Evolutionary conservation across 2,888 invertebrate species (phyloP).

Genomic region (Eretmocerus hayati): DNA sequence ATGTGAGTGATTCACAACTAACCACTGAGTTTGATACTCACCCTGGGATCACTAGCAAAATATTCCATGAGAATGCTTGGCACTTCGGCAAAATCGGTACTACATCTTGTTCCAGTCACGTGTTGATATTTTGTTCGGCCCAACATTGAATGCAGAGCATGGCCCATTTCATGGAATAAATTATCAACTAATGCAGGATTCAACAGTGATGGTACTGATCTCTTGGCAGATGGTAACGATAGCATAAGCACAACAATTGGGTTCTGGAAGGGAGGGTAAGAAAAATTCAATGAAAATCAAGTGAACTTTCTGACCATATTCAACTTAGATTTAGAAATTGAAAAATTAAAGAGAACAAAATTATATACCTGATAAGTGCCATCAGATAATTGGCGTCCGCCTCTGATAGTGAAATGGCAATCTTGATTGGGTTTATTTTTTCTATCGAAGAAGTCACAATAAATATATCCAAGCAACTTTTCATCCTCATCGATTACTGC

Average conservation of each 20-base stretch:
- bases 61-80: slow-evolving; percentile 99
- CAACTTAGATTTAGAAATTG: background rate
- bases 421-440: slow-evolving; percentile 92
- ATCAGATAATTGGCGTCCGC: slow-evolving; percentile 72
- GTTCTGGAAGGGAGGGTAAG: slow-evolving; percentile 53
- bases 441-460: slow-evolving; percentile 93
- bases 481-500: slow-evolving; percentile 79
- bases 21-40: slow-evolving; percentile 33
- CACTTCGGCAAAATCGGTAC: slow-evolving; percentile 97
- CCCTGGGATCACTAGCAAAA: slow-evolving; percentile 83
- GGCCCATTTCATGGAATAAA: slow-evolving; percentile 97
- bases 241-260: slow-evolving; percentile 92
- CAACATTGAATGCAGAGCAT: slow-evolving; percentile 98
- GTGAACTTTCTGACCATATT: background rate
- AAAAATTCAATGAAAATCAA: background rate
- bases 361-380: slow-evolving; percentile 69
- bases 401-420: slow-evolving; percentile 97
- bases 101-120: slow-evolving; percentile 93
- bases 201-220: slow-evolving; percentile 71
- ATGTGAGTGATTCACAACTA: too few relatives aligned
- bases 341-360: background rate
- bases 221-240: slow-evolving; percentile 71
- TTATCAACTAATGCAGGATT: slow-evolving; percentile 86
- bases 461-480: slow-evolving; percentile 84
- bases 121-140: slow-evolving; percentile 94